Base-by-base conservation (phyloP, 2,113 vertebrate genomes). In the Cynoglossus semilaevis region DNA sequence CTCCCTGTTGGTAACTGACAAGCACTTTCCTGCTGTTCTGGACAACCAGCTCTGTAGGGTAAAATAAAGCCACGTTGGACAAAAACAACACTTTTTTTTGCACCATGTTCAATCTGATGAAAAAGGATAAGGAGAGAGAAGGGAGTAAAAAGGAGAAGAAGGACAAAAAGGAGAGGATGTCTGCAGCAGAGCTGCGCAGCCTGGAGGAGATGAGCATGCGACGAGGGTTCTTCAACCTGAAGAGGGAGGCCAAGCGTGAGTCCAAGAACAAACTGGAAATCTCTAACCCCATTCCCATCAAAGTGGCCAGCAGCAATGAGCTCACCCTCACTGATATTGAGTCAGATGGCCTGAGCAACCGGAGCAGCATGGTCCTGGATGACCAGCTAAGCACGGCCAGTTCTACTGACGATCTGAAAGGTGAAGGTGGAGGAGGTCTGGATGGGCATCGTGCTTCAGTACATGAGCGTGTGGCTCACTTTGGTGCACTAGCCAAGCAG, bases 121-220 rank as follows among this genome's bases (percentile, higher is more conserved):
- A 92, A 80, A 95, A 92, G 63, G 90, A 92, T 80, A 94, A 91
- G 47, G 94, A 94, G 80, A 88, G 88, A 69, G 94, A 94, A 57
- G 90, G 88, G 7, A 77, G 85, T 85, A 94, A 90, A 46, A 96
- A 96, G 79, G 95, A 97, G 45, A 96, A 95, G 86, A 97, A 95
- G 14, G 93, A 94, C 40, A 95, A 96, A 63, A 96, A 98, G 81
- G 96, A 98, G 64, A 83, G 95, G 37, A 99, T 98, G 96, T 98
- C 96, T 0, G 91, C 93, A 0, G 95, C 95, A 0, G 96, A 99
- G 82, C 89, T 99, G 38, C 92, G 90, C 77, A 99, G 94, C 75
- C 81, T 99, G 75, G 96, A 99, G 72, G 96, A 99, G 91, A 96
- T 99, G 89, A 94, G 96, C 52, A 64, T 96, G 81, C 88, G 96